phyloP scores from a whole-genome alignment of 2,113 vertebrate genomes.

The Eublepharis macularius region DNA sequence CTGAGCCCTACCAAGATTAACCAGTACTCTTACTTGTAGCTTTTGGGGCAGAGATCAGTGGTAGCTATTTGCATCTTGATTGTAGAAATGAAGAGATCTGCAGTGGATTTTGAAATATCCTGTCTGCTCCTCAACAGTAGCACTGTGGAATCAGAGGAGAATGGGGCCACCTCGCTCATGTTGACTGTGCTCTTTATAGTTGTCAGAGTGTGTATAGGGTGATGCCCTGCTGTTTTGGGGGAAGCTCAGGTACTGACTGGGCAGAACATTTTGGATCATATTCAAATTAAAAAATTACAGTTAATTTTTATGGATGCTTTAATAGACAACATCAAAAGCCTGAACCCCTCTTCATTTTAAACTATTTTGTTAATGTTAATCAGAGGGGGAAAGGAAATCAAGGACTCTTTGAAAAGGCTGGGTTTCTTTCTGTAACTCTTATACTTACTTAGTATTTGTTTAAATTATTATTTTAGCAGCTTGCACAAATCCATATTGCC shows the following conservation, averaged over 20 bases:
- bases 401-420: slow-evolving; percentile 47
- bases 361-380: slow-evolving; percentile 65
- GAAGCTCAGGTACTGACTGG: slow-evolving; percentile 57
- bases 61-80: slow-evolving; percentile 4
- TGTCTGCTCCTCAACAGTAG: slow-evolving; percentile 39
- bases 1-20: slow-evolving; percentile 91
- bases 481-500: slow-evolving; percentile 64
- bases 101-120: slow-evolving; percentile 1
- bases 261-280: slow-evolving; percentile 53
- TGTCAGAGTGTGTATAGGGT: slow-evolving; percentile 66
- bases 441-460: slow-evolving; percentile 50
- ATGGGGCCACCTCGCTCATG: slow-evolving; percentile 62
- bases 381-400: slow-evolving; percentile 57
- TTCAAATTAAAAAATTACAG: slow-evolving; percentile 67
- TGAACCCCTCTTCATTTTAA: slow-evolving; percentile 68
- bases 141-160: slow-evolving; percentile 43
- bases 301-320: slow-evolving; percentile 77
- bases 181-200: slow-evolving; percentile 70
- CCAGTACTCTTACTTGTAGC: slow-evolving; percentile 93
- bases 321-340: slow-evolving; percentile 41
- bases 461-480: slow-evolving; percentile 67
- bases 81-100: slow-evolving; percentile 31
- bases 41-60: slow-evolving; percentile 28
- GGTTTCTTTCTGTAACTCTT: slow-evolving; percentile 54
- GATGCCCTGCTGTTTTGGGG: slow-evolving; percentile 58